These are phyloP conservation scores for Urocolius indicus DNA, from an alignment of 2,113 vertebrate species.

Conservation along the genomic window DNA sequence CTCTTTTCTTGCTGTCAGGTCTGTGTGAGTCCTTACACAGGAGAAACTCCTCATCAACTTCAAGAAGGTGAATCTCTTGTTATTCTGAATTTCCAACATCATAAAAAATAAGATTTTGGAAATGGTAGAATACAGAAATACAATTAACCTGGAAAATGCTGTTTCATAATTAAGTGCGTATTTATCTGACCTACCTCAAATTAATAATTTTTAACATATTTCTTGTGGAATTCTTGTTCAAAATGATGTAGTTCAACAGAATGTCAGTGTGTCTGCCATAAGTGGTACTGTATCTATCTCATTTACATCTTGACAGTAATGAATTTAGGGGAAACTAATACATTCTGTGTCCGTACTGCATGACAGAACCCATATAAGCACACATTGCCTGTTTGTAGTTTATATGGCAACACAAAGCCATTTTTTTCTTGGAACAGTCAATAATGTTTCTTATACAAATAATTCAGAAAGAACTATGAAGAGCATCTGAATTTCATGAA, in stretches of 20 bases:
- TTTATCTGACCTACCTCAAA: background rate
- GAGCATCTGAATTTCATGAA: background rate
- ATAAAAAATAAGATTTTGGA: background rate
- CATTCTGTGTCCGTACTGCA: background rate
- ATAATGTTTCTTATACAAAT: background rate
- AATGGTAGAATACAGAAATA: background rate
- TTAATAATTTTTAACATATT: background rate
- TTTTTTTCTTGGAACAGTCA: background rate
- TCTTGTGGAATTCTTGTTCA: background rate
- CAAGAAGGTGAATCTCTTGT: background rate
- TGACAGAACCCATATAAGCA: background rate
- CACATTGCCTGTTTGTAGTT: background rate
- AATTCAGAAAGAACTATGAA: background rate
- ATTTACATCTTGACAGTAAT: background rate
- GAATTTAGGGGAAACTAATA: background rate
- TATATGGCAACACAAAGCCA: background rate
- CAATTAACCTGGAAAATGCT: background rate
- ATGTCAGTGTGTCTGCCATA: background rate
- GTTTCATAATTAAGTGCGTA: background rate
- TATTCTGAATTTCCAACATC: background rate
- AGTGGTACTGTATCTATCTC: background rate
- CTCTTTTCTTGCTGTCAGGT: background rate
- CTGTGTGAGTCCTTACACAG: background rate
- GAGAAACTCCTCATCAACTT: background rate
- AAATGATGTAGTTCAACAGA: background rate